Percentiles rank a stretch among this genome's conserved stretches.
These are phyloP conservation scores for Mimachlamys varia DNA, from an alignment of 2,888 invertebrate species.

Conservation along the genomic window DNA sequence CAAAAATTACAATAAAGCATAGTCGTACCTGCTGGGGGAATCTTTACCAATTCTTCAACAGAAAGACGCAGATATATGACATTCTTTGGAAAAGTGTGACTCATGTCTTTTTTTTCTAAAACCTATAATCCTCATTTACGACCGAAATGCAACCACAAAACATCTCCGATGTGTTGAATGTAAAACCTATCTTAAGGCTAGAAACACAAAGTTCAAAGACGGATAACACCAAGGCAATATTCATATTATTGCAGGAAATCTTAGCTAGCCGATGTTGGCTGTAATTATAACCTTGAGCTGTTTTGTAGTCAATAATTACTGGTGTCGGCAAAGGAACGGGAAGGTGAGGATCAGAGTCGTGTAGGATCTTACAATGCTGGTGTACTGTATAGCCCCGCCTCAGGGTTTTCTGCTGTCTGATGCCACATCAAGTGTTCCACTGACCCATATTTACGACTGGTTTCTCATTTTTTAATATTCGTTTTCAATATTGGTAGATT, in stretches of 20 bases:
- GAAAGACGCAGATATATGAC: not conserved
- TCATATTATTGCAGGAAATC: not conserved
- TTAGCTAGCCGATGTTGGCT: not conserved
- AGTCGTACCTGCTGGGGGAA: too few relatives aligned
- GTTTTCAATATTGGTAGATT: not conserved
- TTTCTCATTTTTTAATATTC: not conserved
- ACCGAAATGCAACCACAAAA: not conserved
- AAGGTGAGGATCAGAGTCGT: not conserved
- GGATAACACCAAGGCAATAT: slow-evolving; percentile 11
- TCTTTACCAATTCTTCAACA: not conserved
- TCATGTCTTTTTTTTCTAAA: not conserved
- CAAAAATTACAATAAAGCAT: too few relatives aligned
- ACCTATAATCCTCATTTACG: not conserved
- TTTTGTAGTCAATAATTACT: not conserved
- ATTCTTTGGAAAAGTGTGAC: not conserved
- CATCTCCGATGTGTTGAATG: too few relatives aligned
- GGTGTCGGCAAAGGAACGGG: not conserved
- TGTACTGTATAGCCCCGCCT: not conserved
- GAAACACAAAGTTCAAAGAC: not conserved
- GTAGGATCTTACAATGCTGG: not conserved
- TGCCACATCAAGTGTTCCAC: not conserved
- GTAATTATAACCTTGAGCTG: not conserved
- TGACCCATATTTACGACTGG: not conserved
- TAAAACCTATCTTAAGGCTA: not conserved
- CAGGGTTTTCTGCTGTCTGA: not conserved